Base-by-base conservation (phyloP, 2,797 vertebrate species). In the Morelia viridis region DNA sequence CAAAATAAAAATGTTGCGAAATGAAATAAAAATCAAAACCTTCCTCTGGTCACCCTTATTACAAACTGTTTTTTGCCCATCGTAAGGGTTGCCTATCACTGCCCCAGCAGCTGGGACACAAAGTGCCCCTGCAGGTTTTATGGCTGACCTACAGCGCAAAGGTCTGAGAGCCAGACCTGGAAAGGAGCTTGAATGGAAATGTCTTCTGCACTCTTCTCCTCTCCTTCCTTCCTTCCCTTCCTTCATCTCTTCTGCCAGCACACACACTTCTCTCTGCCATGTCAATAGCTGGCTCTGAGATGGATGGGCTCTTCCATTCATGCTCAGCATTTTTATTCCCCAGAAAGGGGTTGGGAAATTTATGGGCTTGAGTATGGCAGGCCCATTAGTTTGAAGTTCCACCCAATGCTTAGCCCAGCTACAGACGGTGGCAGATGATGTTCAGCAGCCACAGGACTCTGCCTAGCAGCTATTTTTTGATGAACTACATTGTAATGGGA, bases 321-420 rank as follows among this genome's bases (percentile, higher is more conserved):
- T 87, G 50, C 90, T 91, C 62, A 50, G 84, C 89, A 89, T 83
- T 89, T 94, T 94, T 88, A 91, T 90, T 94, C 88, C 83, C 85
- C 92, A 35, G 60, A 94, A 93, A 92, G 35, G 15, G 62, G 85
- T 80, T 41, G 57, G 87, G 46, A 93, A 89, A 93, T 88, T 90
- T 94, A 94, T 87, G 83, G 91, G 80, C 90, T 91, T 60, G 8
- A 35, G 91, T 61, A 92, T 91, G 89, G 89, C 88, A 91, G 95
- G 92, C 91, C 94, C 92, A 94, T 90, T 87, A 87, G 88, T 92
- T 87, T 8, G 65, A 90, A 53, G 64, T 64, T 56, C 26, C 65
- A 11, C 22, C 68, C 89, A 61, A 31, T 53, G 61, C 83, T 61
- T 86, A 85, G 88, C 62, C 91, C 85, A 90, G 53, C 58, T 12